Percentiles rank a stretch among this genome's conserved stretches.
phyloP scores from a whole-genome alignment of 2,888 invertebrate species.

The Cremastobaeus sp. region DNA sequence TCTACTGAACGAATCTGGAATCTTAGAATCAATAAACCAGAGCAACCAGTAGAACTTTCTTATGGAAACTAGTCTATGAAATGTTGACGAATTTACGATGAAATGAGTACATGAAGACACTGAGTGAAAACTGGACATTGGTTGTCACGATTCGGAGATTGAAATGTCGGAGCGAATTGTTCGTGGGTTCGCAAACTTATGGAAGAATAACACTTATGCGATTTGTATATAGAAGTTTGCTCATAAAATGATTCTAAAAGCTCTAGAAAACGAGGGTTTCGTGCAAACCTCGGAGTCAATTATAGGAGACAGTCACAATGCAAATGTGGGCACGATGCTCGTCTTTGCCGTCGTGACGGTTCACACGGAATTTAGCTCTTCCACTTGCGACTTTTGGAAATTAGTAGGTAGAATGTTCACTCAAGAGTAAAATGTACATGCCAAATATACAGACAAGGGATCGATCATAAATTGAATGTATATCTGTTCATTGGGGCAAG shows the following conservation, averaged over 20 bases:
- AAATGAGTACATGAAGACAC: constrained; percentile 38
- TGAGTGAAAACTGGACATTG: constrained; percentile 32
- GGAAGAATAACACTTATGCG: constrained; percentile 47
- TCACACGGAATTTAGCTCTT: constrained; percentile 25
- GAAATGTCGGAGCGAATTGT: constrained; percentile 32
- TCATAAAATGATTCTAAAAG: constrained; percentile 54
- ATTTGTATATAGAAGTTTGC: constrained; percentile 48
- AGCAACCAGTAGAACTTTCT: not conserved
- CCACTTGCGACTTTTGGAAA: constrained; percentile 43
- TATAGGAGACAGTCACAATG: constrained; percentile 45
- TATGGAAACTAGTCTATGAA: constrained; percentile 13
- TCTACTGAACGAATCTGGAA: too few species aligned
- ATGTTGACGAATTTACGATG: constrained; percentile 20
- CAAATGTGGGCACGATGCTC: constrained; percentile 41
- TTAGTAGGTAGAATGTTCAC: constrained; percentile 58
- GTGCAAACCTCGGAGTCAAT: constrained; percentile 54
- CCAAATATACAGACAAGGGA: constrained; percentile 62
- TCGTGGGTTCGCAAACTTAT: constrained; percentile 30
- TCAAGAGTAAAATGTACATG: constrained; percentile 67
- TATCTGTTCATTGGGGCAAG: constrained; percentile 62
- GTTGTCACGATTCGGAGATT: constrained; percentile 28
- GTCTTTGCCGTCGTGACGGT: constrained; percentile 11
- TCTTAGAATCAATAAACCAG: not conserved
- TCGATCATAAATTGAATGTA: constrained; percentile 53
- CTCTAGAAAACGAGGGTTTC: constrained; percentile 51